Base-by-base conservation (phyloP, 2,797 vertebrate genomes). In the Cossypha heuglini region DNA sequence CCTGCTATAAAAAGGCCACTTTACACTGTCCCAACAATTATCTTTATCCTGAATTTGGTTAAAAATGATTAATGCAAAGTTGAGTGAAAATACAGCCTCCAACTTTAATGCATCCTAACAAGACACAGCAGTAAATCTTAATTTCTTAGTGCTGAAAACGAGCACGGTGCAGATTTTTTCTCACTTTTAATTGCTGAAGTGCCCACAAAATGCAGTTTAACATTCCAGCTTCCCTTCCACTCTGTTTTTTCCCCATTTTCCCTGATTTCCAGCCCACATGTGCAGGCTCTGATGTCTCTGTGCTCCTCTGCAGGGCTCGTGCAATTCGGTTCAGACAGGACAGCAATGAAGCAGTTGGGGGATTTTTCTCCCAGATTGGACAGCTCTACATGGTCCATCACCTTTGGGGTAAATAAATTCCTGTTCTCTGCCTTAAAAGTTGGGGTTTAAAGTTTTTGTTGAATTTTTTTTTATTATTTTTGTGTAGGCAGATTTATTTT, bases 331-430 rank as follows among this genome's bases (percentile, higher is more conserved):
- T 98, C 96, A 98, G 99, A 38, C 99, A 99, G 97, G 99, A 99
- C 33, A 98, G 95, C 63, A 97, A 98, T 1, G 99, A 99, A 97
- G 99, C 99, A 0, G 99, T 99, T 28, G 99, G 99, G 93, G 99
- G 99, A 5, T 99, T 99, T 97, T 99, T 99, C 98, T 99, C 99
- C 45, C 99, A 99, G 96, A 99, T 99, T 25, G 99, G 99, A 42
- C 98, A 98, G 95, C 98, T 99, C 14, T 99, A 99, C 35, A 99
- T 99, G 99, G 99, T 99, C 84, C 99, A 99, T 97, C 99, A 99
- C 92, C 99, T 99, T 37, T 99, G 99, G 99, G 99, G 99, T 99
- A 98, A 86, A 89, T 64, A 98, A 86, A 89, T 68, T 42, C 79
- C n/a, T 54, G 1, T 42, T 69, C 52, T 67, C 40, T 84, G 49